These are phyloP conservation scores for Drosophila colorata DNA, from an alignment of 2,888 invertebrate genomes.

Conservation along the genomic window DNA sequence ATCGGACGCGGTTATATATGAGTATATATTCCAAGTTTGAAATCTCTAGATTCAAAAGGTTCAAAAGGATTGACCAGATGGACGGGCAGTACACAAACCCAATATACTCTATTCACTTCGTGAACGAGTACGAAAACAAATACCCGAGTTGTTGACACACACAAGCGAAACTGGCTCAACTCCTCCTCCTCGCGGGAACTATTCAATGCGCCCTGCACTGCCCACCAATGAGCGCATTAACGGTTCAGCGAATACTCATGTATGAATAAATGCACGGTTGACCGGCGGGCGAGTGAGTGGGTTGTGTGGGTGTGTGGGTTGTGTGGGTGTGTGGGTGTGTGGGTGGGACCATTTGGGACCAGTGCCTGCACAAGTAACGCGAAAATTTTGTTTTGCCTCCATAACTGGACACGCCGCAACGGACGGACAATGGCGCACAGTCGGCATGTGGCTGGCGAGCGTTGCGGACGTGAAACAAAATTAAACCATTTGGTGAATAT, in stretches of 20 bases:
- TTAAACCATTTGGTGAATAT: background rate
- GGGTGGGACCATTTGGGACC: conserved; percentile 9
- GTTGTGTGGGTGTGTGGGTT: conserved; percentile 19
- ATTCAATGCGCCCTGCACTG: conserved; percentile 5
- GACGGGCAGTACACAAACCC: no score
- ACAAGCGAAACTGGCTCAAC: conserved; percentile 33
- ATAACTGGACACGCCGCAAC: conserved; percentile 44
- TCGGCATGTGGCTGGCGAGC: conserved; percentile 61
- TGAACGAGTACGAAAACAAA: conserved; percentile 8
- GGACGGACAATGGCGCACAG: conserved; percentile 51
- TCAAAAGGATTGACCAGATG: no score
- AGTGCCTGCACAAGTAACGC: conserved; percentile 49
- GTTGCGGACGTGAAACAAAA: conserved; percentile 35
- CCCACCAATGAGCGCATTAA: conserved; percentile 52
- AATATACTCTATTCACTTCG: no score
- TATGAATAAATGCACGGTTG: conserved; percentile 33
- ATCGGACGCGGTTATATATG: no score
- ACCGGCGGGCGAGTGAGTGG: conserved; percentile 1
- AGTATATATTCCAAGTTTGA: no score
- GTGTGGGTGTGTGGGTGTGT: conserved; percentile 9
- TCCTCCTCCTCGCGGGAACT: background rate
- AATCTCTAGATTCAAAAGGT: no score
- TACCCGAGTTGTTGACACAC: conserved; percentile 44
- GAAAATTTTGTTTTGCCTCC: conserved; percentile 45
- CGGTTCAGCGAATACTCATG: conserved; percentile 41